A percentile compares a stretch with the other conserved stretches of the same genome.
Conservation (phyloP, 2,888 invertebrate genomes). For the Dicycla oo region DNA sequence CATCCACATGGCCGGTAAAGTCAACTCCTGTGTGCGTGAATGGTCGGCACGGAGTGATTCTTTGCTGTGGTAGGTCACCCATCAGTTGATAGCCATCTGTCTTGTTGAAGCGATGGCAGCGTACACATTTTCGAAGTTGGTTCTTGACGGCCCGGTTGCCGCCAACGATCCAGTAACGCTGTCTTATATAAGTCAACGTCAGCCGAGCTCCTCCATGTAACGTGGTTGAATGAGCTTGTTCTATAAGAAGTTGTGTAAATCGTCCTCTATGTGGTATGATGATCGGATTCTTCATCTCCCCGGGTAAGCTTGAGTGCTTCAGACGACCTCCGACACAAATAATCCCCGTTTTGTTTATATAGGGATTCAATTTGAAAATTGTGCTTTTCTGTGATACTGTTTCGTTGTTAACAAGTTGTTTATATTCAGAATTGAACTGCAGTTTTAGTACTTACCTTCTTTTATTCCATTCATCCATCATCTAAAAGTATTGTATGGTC, state of each 20-base stretch:
- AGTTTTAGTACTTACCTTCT: too few species aligned
- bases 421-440: too few species aligned
- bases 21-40: slow-evolving; percentile 37
- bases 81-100: slow-evolving; percentile 11
- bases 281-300: not conserved
- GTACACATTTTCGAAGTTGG: slow-evolving; percentile 1
- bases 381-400: too few species aligned
- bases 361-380: too few species aligned
- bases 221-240: not conserved
- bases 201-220: not conserved
- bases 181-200: not conserved
- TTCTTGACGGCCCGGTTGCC: not conserved
- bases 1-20: slow-evolving; percentile 40
- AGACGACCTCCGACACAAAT: not conserved
- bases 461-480: too few species aligned
- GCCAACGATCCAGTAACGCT: too few species aligned
- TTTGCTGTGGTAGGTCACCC: slow-evolving; percentile 16
- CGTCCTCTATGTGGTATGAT: too few species aligned
- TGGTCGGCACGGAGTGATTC: slow-evolving; percentile 1
- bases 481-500: too few species aligned
- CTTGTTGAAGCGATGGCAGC: slow-evolving; percentile 10
- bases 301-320: not conserved
- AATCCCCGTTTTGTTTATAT: not conserved
- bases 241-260: too few species aligned
- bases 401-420: too few species aligned